Conservation (phyloP, 2,113 vertebrate genomes). For the Phasianus colchicus region DNA sequence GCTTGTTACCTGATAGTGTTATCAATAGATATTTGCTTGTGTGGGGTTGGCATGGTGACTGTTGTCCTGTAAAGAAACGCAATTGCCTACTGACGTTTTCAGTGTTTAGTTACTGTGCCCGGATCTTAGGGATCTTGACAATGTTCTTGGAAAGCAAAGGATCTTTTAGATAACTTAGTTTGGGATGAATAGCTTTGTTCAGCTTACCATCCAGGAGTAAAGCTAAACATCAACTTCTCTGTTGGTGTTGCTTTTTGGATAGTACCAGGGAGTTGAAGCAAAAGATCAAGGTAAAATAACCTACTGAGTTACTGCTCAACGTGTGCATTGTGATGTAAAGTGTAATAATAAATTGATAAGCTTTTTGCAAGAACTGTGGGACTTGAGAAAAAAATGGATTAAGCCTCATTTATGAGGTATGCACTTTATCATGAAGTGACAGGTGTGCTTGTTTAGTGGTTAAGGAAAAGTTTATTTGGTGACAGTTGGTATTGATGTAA, state of each 20-base stretch:
- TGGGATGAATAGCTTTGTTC: not conserved
- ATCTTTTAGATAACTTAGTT: not conserved
- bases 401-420: not conserved
- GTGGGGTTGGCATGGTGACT: not conserved
- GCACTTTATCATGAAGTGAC: not conserved
- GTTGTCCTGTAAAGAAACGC: not conserved
- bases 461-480: not conserved
- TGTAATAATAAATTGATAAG: not conserved
- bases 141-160: not conserved
- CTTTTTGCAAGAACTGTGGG: not conserved
- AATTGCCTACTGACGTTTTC: not conserved
- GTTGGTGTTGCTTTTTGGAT: not conserved
- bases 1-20: not conserved
- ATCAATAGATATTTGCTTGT: not conserved
- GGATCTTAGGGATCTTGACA: not conserved
- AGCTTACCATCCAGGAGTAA: not conserved
- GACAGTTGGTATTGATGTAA: not conserved
- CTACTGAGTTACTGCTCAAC: not conserved
- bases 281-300: not conserved
- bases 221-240: not conserved
- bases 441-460: not conserved
- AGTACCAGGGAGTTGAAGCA: fast-evolving
- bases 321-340: not conserved
- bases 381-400: not conserved
- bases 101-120: not conserved